These are phyloP conservation scores for Chloromyia formosa DNA, from an alignment of 2,888 invertebrate species.

Conservation along the genomic window DNA sequence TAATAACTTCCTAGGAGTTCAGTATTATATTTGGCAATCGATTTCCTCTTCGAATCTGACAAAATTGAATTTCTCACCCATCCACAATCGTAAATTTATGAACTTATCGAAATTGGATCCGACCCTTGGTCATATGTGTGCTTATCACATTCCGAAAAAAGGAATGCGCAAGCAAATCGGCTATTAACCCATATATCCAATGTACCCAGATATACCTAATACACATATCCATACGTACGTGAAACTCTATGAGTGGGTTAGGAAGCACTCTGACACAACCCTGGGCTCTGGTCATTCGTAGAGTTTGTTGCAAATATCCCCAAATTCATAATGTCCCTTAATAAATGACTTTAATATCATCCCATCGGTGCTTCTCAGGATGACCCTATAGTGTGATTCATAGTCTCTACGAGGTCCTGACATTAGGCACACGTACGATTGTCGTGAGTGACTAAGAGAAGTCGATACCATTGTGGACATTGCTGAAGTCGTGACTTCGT, in stretches of 20 bases:
- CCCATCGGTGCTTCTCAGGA: neutral
- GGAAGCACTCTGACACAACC: neutral
- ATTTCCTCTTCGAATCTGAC: slow-evolving; percentile 21
- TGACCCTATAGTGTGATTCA: slow-evolving; percentile 29
- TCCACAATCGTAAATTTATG: slow-evolving; percentile 37
- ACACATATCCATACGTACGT: neutral
- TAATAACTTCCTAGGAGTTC: neutral
- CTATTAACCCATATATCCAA: slow-evolving; percentile 29
- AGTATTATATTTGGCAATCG: slow-evolving; percentile 28
- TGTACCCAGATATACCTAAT: neutral
- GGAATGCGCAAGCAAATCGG: slow-evolving; percentile 35
- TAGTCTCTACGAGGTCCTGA: neutral
- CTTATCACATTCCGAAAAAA: slow-evolving; percentile 30
- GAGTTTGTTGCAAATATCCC: slow-evolving; percentile 24
- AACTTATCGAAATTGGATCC: slow-evolving; percentile 41
- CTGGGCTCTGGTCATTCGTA: slow-evolving; percentile 3
- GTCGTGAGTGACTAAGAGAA: neutral
- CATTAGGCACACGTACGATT: slow-evolving; percentile 12
- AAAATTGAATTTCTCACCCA: slow-evolving; percentile 37
- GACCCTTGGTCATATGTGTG: slow-evolving; percentile 39
- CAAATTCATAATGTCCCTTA: slow-evolving; percentile 31
- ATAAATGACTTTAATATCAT: slow-evolving; percentile 41
- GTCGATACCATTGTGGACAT: neutral
- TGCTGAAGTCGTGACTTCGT: slow-evolving; percentile 9
- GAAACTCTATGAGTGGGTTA: neutral